Conservation (phyloP, 23 tunicate genomes). For the Clavelina lepadiformis region DNA sequence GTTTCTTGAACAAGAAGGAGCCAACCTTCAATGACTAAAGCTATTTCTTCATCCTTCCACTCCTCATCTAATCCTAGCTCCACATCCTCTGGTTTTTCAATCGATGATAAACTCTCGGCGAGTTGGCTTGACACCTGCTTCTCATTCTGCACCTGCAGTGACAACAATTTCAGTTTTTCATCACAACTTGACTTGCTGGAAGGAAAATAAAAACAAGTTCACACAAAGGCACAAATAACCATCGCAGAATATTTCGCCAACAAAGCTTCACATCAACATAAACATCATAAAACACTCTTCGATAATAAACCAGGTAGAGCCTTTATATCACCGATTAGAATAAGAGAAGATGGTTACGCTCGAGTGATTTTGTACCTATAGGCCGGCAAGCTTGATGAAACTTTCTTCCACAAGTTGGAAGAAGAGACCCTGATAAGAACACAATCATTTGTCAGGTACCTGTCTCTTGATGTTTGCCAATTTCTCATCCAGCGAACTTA, state of each 20-base stretch:
- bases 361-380: neutral
- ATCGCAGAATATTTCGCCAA: neutral
- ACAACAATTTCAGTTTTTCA: no score
- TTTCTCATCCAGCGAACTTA: conserved; percentile 10
- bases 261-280: no score
- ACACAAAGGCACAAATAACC: neutral
- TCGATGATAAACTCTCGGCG: neutral
- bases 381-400: no score
- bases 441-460: neutral
- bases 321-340: no score
- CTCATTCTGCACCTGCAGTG: conserved; percentile 8
- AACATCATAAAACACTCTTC: no score
- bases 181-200: no score
- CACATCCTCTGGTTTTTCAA: neutral
- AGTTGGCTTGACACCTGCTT: conserved; percentile 34
- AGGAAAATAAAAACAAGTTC: no score
- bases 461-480: conserved; percentile 33
- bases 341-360: neutral
- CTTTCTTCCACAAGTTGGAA: no score
- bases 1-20: neutral
- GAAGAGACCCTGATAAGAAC: no score
- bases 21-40: conserved; percentile 47
- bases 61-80: neutral
- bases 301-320: no score
- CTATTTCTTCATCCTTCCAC: conserved; percentile 39